These are phyloP conservation scores for Drosophila baimaii DNA, from an alignment of 1,140 invertebrate species.

Conservation along the genomic window DNA sequence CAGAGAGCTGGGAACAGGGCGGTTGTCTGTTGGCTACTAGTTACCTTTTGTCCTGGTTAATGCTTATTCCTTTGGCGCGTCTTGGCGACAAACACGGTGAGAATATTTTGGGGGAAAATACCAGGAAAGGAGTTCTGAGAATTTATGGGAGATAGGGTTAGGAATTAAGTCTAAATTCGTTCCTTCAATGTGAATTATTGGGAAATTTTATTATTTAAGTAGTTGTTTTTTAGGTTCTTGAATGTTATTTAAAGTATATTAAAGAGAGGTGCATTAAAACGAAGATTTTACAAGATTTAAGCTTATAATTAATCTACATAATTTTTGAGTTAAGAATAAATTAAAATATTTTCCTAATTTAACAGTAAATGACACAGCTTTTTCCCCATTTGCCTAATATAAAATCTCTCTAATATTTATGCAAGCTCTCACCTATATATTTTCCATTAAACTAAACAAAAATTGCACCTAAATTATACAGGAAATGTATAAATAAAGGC, in stretches of 20 bases:
- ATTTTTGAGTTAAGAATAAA: not conserved
- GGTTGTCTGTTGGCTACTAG: slow-evolving; percentile 21
- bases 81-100: slow-evolving; percentile 10
- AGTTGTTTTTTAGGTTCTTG: not conserved
- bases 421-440: not conserved
- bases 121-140: not conserved
- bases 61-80: slow-evolving; percentile 7
- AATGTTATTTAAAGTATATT: not conserved
- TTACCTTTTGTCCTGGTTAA: slow-evolving; percentile 39
- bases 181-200: no score
- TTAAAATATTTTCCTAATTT: not conserved
- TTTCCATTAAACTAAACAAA: not conserved
- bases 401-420: not conserved
- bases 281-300: not conserved
- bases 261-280: no score
- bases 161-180: not conserved
- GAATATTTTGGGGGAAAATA: not conserved
- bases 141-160: not conserved
- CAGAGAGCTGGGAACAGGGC: no score
- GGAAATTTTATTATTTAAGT: no score
- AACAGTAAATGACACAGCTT: not conserved
- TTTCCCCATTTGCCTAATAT: not conserved
- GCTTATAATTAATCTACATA: not conserved
- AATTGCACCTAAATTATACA: not conserved
- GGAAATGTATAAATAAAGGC: not conserved